Conservation (phyloP, 2,113 vertebrate species). For the Chamaea fasciata region DNA sequence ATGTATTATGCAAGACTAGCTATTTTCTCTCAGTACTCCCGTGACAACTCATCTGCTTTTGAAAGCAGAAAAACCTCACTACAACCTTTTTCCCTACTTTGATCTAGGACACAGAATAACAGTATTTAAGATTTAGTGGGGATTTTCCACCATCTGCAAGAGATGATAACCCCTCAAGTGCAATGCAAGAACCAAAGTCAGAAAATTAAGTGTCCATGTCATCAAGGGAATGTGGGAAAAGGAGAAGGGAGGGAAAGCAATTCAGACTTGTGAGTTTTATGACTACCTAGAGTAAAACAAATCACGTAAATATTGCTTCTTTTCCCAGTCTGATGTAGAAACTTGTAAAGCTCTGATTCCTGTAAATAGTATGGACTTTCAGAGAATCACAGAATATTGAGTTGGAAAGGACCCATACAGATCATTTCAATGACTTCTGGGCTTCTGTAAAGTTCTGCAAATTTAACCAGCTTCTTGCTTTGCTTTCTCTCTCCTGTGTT, state of each 20-base stretch:
- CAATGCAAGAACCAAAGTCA: background rate
- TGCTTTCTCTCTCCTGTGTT: background rate
- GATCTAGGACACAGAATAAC: background rate
- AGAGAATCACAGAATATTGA: background rate
- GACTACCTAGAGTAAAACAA: background rate
- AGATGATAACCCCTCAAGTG: background rate
- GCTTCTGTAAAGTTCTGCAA: background rate
- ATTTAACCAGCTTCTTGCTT: background rate
- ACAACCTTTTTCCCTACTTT: background rate
- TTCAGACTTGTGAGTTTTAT: background rate
- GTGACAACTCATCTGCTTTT: background rate
- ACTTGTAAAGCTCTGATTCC: background rate
- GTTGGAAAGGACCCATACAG: background rate
- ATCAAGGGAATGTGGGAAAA: background rate
- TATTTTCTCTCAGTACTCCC: background rate
- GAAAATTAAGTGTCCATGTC: background rate
- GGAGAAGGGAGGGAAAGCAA: background rate
- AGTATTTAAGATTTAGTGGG: background rate
- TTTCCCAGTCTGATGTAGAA: background rate
- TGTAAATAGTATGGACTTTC: background rate
- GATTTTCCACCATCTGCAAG: constrained; percentile 6
- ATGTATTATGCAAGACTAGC: background rate
- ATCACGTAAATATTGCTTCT: background rate
- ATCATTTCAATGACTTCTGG: background rate
- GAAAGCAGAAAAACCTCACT: background rate